These are phyloP conservation scores for Mesorhabditis sp. DNA, from an alignment of 2,888 invertebrate species.

Conservation along the genomic window DNA sequence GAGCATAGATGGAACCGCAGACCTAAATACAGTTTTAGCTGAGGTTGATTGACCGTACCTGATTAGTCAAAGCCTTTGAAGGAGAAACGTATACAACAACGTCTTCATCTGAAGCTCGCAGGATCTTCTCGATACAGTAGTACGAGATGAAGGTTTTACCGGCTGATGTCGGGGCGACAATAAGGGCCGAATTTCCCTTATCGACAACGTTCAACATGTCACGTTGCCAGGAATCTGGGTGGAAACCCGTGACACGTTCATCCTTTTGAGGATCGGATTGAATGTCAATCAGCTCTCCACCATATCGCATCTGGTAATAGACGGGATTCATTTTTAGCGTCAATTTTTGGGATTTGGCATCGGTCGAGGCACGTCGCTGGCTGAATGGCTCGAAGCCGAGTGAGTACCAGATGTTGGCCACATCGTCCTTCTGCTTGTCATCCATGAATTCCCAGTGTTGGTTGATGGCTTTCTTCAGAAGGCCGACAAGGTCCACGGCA, in stretches of 20 bases:
- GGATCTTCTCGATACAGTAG: conserved; percentile 60
- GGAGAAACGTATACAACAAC: conserved; percentile 60
- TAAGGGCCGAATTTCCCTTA: conserved; percentile 58
- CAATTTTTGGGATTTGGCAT: conserved; percentile 40
- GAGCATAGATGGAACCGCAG: conserved; percentile 57
- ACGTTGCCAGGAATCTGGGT: conserved; percentile 59
- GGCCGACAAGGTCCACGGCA: conserved; percentile 46
- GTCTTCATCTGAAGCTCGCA: conserved; percentile 57
- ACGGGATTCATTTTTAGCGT: conserved; percentile 51
- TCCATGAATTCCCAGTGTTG: conserved; percentile 48
- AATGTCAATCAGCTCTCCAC: conserved; percentile 53
- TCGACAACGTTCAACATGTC: conserved; percentile 59
- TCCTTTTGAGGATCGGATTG: conserved; percentile 53
- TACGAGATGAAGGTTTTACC: conserved; percentile 61
- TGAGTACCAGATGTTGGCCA: conserved; percentile 48
- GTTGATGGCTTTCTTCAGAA: conserved; percentile 45
- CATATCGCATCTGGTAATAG: conserved; percentile 41
- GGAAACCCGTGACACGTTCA: conserved; percentile 57
- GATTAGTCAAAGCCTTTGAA: conserved; percentile 58
- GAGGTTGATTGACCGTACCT: conserved; percentile 29
- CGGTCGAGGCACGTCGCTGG: conserved; percentile 35
- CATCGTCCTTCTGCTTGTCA: conserved; percentile 40
- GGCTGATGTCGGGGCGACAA: conserved; percentile 60
- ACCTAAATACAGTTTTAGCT: conserved; percentile 26
- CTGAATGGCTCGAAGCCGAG: conserved; percentile 47